phyloP scores from a whole-genome alignment of 2,888 invertebrate species.

The Eledone cirrhosa region DNA sequence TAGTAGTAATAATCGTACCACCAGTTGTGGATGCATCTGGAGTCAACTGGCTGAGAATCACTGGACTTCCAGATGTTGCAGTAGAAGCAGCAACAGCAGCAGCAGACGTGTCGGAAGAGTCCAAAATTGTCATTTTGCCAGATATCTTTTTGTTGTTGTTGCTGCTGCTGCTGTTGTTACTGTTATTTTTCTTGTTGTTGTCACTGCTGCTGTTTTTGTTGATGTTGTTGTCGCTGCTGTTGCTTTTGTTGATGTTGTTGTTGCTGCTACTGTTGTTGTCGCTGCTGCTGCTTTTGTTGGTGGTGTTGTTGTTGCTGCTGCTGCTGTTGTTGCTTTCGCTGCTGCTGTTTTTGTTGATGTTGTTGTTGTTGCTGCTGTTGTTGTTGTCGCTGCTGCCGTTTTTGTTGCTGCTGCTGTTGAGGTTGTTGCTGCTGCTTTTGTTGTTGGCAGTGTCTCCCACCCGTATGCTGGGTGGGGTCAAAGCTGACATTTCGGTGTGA shows the following conservation, averaged over 20 bases:
- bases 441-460: conserved; percentile 1
- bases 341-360: background rate
- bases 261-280: no score
- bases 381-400: no score
- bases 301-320: no score
- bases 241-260: no score
- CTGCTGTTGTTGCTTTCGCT: no score
- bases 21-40: background rate
- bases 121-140: conserved; percentile 4
- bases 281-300: no score
- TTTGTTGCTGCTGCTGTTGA: no score
- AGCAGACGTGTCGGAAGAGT: background rate
- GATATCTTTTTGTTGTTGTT: background rate
- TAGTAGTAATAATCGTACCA: background rate
- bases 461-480: conserved; percentile 3
- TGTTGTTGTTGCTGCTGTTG: no score
- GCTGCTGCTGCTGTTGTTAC: no score
- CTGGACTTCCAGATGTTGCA: background rate
- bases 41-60: conserved; percentile 2
- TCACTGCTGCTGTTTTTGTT: background rate
- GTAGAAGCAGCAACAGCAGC: background rate
- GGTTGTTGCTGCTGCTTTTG: background rate
- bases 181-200: background rate
- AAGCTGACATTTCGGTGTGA: background rate
- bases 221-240: no score